phyloP scores from a whole-genome alignment of 2,888 invertebrate species.

The Alloplasta piceator region DNA sequence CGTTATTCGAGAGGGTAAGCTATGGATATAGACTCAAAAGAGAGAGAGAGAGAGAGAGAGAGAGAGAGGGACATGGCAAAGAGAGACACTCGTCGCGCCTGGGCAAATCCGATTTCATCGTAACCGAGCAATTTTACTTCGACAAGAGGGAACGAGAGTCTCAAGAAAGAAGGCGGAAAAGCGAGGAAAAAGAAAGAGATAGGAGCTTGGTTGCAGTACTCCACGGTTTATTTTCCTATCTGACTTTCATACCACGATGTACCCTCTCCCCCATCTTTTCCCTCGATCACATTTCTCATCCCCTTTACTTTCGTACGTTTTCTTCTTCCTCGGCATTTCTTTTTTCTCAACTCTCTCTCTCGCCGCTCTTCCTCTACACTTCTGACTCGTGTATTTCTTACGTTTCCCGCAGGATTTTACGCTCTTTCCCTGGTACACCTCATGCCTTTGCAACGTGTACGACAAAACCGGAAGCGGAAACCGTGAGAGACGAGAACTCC shows the following conservation, averaged over 20 bases:
- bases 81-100: conserved; percentile 67
- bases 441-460: conserved; percentile 41
- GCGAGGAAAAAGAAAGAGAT: conserved; percentile 22
- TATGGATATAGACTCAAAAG: too few species aligned
- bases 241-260: conserved; percentile 28
- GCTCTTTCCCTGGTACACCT: conserved; percentile 28
- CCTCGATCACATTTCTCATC: conserved; percentile 59
- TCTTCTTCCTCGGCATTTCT: conserved; percentile 35
- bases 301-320: conserved; percentile 47
- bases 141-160: conserved; percentile 30
- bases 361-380: not conserved
- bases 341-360: conserved; percentile 27
- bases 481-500: conserved; percentile 72
- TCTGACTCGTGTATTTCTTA: conserved; percentile 34
- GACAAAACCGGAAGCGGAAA: conserved; percentile 74
- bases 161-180: conserved; percentile 17
- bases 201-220: conserved; percentile 46
- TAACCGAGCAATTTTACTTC: conserved; percentile 67
- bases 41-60: conserved; percentile 4
- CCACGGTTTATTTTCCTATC: conserved; percentile 50
- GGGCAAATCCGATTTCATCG: conserved; percentile 75
- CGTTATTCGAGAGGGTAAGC: conserved; percentile 16
- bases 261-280: conserved; percentile 17
- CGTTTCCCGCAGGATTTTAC: conserved; percentile 36
- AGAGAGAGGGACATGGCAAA: conserved; percentile 10